Conservation (phyloP, 1,140 invertebrate genomes). For the Drosophila mayri region DNA sequence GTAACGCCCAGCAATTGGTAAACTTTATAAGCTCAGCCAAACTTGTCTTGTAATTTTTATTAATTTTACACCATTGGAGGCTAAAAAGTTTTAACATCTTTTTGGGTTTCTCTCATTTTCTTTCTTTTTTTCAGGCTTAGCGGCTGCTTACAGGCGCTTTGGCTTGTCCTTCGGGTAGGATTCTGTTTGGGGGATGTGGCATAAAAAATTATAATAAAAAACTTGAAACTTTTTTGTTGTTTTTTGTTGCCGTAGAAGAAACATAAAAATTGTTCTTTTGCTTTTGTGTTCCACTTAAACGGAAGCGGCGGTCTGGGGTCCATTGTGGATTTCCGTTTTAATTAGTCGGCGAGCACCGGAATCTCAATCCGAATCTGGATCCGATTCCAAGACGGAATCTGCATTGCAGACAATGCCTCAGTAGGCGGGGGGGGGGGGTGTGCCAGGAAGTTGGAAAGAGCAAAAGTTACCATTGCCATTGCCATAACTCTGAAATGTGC, state of each 20-base stretch:
- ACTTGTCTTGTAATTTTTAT: conserved; percentile 76
- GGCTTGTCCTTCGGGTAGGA: conserved; percentile 56
- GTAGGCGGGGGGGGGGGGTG: neutral
- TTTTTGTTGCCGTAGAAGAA: conserved; percentile 38
- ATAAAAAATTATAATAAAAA: conserved; percentile 76
- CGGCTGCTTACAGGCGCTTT: conserved; percentile 73
- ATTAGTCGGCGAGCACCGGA: conserved; percentile 77
- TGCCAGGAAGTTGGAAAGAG: conserved; percentile 38
- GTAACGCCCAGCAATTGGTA: conserved; percentile 41
- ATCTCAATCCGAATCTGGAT: conserved; percentile 63
- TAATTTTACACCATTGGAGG: conserved; percentile 73
- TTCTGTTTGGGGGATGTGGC: neutral
- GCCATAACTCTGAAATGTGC: conserved; percentile 80
- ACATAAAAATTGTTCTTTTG: conserved; percentile 69
- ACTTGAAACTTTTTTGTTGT: conserved; percentile 44
- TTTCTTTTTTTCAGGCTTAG: conserved; percentile 53
- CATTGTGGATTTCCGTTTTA: conserved; percentile 83
- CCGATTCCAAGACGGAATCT: conserved; percentile 62
- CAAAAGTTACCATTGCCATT: conserved; percentile 76
- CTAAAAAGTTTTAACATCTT: conserved; percentile 56
- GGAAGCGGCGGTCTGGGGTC: conserved; percentile 59
- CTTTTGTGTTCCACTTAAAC: conserved; percentile 74
- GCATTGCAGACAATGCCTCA: conserved; percentile 56
- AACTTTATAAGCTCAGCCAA: conserved; percentile 58
- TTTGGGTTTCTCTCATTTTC: conserved; percentile 23